Base-by-base conservation (phyloP, 2,888 invertebrate genomes). In the Plagodis dolabraria region DNA sequence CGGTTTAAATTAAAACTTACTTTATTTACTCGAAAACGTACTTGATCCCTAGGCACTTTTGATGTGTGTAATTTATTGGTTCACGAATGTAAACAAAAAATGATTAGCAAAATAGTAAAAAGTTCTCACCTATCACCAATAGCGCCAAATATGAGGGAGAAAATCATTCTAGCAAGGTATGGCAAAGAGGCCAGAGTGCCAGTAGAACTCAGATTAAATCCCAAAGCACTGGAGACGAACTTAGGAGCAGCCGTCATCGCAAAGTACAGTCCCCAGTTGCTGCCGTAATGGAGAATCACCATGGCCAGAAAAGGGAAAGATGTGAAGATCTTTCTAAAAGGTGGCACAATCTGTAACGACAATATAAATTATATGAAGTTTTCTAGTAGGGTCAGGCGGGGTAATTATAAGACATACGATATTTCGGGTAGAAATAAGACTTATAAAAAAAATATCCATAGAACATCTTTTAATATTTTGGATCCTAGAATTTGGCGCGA, bases 161-260 rank as follows among this genome's bases (percentile, higher is more conserved):
- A 94, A 44, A 96, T 68, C 85, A 96, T 93, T 51, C 96, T 93
- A 0, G 95, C 95, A 36, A 96, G 88, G 81, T 96, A 96, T 0
- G 96, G 96, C 56, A 96, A 75, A 4, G 96, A 94, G 0, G 96
- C 93, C 5, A 96, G 85, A 0, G 95, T 88, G 36, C 96, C 96
- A 0, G 96, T 96, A n/a, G 95, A 94, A 0, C 95, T 93, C 7
- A 96, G 82, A 75, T 96, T 94, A 77, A 96, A 96, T 9, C 96
- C 96, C 7, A 96, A 86, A 0, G 95, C 94, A 69, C 95, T 95
- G 42, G 96, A 95, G 71, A 96, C 93, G 81, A 95, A 96, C 74
- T 95, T 95, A 0, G 96, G 96, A 10, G 96, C 96, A 0, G 96
- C 95, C 0, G 96, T 96, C 85, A 96, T 94, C 55, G 95, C 93